Conservation (phyloP, 1,140 invertebrate genomes). For the Homarus americanus region DNA sequence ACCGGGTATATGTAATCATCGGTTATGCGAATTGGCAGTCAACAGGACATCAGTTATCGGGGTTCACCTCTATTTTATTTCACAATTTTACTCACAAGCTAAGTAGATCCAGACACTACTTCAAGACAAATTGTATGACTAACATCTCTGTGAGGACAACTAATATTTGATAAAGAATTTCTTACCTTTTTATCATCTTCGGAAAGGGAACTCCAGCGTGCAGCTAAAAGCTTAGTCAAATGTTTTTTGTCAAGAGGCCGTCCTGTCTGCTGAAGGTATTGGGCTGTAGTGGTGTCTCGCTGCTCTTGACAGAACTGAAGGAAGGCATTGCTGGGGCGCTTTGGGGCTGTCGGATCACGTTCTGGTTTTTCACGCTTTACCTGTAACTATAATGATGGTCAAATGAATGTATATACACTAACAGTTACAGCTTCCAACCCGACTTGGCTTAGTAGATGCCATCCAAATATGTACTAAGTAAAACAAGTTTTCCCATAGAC, state of each 20-base stretch:
- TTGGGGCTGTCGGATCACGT: conserved; percentile 40
- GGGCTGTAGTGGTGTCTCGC: conserved; percentile 39
- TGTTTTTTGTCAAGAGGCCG: conserved; percentile 55
- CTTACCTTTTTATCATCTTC: conserved; percentile 66
- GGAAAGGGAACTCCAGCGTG: conserved; percentile 55
- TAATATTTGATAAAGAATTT: background rate
- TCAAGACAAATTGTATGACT: background rate
- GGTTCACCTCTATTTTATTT: no score
- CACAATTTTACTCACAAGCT: no score
- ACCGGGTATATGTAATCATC: background rate
- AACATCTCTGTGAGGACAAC: background rate
- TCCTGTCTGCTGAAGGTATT: conserved; percentile 32
- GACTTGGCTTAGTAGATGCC: no score
- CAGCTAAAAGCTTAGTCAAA: conserved; percentile 49
- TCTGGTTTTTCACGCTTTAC: conserved; percentile 55
- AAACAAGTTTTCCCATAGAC: no score
- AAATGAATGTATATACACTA: no score
- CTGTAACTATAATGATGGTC: conserved; percentile 5
- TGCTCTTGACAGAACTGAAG: conserved; percentile 67
- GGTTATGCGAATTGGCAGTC: no score
- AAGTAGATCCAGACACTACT: no score
- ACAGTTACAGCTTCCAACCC: no score
- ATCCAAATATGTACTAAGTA: no score
- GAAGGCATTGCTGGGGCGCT: conserved; percentile 56
- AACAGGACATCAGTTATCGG: no score